Base-by-base conservation (phyloP, 2,797 vertebrate genomes). In the Amazona ochrocephala region DNA sequence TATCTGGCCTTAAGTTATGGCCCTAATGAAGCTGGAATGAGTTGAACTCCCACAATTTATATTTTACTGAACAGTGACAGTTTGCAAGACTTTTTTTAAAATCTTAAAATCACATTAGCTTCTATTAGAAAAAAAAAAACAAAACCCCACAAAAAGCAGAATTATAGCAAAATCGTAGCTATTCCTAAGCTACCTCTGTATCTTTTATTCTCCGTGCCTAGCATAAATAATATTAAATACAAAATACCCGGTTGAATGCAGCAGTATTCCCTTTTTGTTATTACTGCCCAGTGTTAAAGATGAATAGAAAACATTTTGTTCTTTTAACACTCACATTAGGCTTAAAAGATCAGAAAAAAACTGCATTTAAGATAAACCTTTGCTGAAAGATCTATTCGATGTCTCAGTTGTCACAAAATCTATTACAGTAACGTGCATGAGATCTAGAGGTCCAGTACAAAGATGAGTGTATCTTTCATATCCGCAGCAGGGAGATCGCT, bases 391-490 rank as follows among this genome's bases (percentile, higher is more conserved):
- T 90, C 90, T 92, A 74, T 89, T 92, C 61, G 19, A 54, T 76
- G 20, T 90, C 83, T 84, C 91, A 61, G 50, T 73, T 93, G 74
- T 87, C 93, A 78, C 73, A 73, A 91, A 92, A 61, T 32, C 85
- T 93, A 76, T 90, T 90, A 92, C 50, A 90, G 81, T 89, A 95
- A 93, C 65, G 51, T 80, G 68, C 47, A 83, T 80, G 66, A 93
- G 66, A 96, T 72, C 93, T 42, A 84, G 60, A 84, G 37, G 26
- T 91, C 90, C 58, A 71, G n/a, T 89, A 88, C 58, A 89, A 94
- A 89, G 70, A 91, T 76, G 54, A 84, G 39, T 81, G 26, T 65
- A 78, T 74, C 75, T 91, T 93, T 94, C 65, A 82, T 90, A 87
- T 44, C 64, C 83, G 45, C 77, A 90, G 87, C 70, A 94, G 91